Percentiles rank a stretch among this genome's conserved stretches.
phyloP scores from a whole-genome alignment of 2,888 invertebrate species.

The Tridacna gigas region DNA sequence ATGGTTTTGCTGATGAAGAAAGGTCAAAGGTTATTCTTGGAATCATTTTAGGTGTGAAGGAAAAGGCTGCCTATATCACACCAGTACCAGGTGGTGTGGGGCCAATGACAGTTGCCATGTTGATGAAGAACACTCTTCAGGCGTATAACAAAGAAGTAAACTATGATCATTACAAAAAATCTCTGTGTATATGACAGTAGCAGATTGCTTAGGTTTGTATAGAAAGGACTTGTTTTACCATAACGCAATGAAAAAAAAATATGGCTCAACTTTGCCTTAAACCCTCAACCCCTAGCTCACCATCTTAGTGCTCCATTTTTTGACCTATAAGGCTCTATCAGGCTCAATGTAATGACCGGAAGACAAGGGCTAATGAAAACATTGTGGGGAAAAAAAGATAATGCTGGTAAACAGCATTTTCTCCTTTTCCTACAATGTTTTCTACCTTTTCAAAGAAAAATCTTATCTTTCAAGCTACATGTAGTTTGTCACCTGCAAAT shows the following conservation, averaged over 20 bases:
- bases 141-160: constrained; percentile 86
- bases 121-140: constrained; percentile 94
- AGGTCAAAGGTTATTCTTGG: not conserved
- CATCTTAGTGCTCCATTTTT: not conserved
- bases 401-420: not conserved
- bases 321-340: too few species aligned
- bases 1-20: not conserved
- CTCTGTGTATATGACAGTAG: constrained; percentile 25
- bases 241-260: not conserved
- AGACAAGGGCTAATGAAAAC: not conserved
- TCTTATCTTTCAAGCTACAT: too few species aligned
- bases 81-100: constrained; percentile 96
- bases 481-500: too few species aligned
- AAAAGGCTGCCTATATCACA: constrained; percentile 93
- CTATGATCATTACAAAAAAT: constrained; percentile 64
- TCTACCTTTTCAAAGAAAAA: not conserved
- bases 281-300: not conserved
- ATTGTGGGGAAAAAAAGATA: not conserved
- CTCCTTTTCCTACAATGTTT: not conserved
- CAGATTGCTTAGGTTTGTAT: not conserved
- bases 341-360: too few species aligned
- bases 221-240: not conserved
- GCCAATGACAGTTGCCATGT: constrained; percentile 97
- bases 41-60: constrained; percentile 88
- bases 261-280: not conserved